Percentiles rank a stretch among this genome's conserved stretches.
These are phyloP conservation scores for Ptilodon capucinus DNA, from an alignment of 2,888 invertebrate genomes.

Conservation along the genomic window DNA sequence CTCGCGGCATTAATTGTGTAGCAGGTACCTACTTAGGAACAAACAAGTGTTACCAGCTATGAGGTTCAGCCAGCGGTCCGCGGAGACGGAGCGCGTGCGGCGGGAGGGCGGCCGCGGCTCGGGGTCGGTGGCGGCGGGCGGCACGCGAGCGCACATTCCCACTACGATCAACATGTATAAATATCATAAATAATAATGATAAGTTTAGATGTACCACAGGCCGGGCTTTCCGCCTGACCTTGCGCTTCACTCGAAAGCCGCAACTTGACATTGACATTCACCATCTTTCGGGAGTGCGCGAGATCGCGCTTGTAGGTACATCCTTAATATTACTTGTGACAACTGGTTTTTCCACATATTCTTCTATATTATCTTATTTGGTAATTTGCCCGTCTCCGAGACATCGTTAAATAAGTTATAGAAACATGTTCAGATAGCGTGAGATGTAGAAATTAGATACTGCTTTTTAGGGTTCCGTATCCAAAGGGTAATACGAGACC, in stretches of 20 bases:
- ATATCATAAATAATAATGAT: background rate
- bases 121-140: slow-evolving; percentile 1
- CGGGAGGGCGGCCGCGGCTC: slow-evolving; percentile 8
- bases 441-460: too few species aligned
- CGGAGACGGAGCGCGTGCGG: slow-evolving; percentile 6
- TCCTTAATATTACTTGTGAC: background rate
- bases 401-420: too few species aligned
- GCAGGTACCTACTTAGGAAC: background rate
- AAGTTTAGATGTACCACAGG: background rate
- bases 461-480: too few species aligned
- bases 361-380: background rate
- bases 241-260: background rate
- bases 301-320: background rate
- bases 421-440: too few species aligned
- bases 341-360: background rate
- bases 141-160: background rate
- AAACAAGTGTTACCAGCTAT: slow-evolving; percentile 21
- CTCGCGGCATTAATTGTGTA: background rate
- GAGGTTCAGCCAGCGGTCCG: slow-evolving; percentile 29
- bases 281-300: background rate
- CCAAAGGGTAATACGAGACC: too few species aligned
- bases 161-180: background rate
- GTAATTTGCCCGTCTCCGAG: too few species aligned
- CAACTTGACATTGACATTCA: background rate
- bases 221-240: background rate